These are phyloP conservation scores for Pocillopora damicornis DNA, from an alignment of 64 coral and sea anemone species.

Conservation along the genomic window DNA sequence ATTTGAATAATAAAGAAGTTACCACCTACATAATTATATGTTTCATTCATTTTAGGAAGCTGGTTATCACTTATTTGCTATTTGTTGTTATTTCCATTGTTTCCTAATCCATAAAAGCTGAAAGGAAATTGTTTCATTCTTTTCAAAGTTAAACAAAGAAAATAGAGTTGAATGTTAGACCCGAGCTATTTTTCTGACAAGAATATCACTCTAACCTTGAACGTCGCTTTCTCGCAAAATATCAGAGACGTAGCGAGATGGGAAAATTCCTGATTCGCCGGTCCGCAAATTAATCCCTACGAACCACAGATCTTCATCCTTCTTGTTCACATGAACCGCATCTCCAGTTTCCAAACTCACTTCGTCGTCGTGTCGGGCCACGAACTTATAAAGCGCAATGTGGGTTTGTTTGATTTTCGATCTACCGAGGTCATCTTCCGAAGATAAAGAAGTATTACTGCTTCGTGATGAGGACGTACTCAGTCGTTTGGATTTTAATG, in stretches of 20 bases:
- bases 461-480: slow-evolving; percentile 21
- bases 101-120: no score
- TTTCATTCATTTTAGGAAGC: no score
- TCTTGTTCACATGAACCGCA: slow-evolving; percentile 70
- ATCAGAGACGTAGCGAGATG: slow-evolving; percentile 88
- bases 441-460: slow-evolving; percentile 24
- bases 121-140: no score
- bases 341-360: slow-evolving; percentile 75
- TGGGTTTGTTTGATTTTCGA: slow-evolving; percentile 78
- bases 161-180: no score
- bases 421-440: neutral
- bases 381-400: slow-evolving; percentile 88
- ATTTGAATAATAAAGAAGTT: no score
- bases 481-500: neutral
- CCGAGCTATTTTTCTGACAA: neutral
- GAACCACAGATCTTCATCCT: slow-evolving; percentile 93
- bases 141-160: no score
- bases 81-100: no score
- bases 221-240: slow-evolving; percentile 48
- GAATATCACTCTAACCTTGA: slow-evolving; percentile 7
- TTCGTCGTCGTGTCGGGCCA: slow-evolving; percentile 82
- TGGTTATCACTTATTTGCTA: no score
- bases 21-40: no score
- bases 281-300: slow-evolving; percentile 84
- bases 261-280: slow-evolving; percentile 88